Conservation (phyloP, 2,888 invertebrate species). For the Acanthosepion lycidas region DNA sequence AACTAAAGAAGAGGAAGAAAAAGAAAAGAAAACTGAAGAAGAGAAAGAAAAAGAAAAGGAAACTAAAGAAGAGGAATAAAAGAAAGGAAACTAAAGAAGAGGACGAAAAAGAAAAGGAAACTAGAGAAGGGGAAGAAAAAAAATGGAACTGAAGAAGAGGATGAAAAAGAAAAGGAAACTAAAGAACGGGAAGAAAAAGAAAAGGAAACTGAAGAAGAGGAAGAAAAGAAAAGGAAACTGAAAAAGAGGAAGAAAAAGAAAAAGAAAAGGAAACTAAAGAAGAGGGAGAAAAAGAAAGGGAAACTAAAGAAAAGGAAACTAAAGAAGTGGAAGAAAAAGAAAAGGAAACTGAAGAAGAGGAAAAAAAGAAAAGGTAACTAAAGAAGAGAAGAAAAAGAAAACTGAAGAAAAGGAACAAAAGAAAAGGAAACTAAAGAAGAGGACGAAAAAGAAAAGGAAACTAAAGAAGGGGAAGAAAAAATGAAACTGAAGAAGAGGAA, state of each 20-base stretch:
- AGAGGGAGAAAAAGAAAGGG: not conserved
- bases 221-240: no score
- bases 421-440: not conserved
- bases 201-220: not conserved
- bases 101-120: not conserved
- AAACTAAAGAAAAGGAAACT: not conserved
- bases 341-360: not conserved
- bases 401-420: no score
- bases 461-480: not conserved
- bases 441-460: not conserved
- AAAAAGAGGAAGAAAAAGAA: no score
- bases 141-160: no score
- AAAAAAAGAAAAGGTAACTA: not conserved
- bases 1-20: not conserved
- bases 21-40: no score
- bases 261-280: not conserved
- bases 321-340: no score
- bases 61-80: no score
- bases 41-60: no score
- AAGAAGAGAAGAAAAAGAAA: not conserved
- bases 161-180: not conserved
- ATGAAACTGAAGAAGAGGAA: no score
- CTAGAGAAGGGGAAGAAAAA: not conserved
- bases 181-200: not conserved
- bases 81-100: not conserved